Evolutionary conservation across 2,113 vertebrate genomes (phyloP).

Genomic region (Pterocles burchelli): DNA sequence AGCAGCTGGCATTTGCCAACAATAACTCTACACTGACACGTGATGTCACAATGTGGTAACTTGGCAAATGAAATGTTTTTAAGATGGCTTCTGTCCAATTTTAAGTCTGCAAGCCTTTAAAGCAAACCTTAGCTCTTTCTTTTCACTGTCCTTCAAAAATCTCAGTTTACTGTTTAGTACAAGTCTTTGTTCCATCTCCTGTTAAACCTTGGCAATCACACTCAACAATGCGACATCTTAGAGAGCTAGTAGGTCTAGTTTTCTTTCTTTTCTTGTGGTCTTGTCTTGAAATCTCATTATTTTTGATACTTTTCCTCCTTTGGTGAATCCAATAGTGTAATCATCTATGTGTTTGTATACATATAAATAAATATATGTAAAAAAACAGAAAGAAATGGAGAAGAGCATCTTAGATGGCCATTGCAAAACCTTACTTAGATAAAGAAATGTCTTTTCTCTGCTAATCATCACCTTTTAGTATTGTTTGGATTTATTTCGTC

Average conservation of each 20-base stretch:
- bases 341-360: background rate
- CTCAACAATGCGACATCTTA: background rate
- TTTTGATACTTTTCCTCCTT: background rate
- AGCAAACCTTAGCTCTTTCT: background rate
- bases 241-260: background rate
- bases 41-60: background rate
- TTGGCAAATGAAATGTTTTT: conserved; percentile 34
- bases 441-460: background rate
- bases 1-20: conserved; percentile 3
- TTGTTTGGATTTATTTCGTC: background rate
- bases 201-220: background rate
- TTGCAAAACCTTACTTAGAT: background rate
- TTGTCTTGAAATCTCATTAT: background rate
- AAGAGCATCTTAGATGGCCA: background rate
- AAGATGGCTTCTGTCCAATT: conserved; percentile 10
- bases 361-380: background rate
- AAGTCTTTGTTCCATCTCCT: background rate
- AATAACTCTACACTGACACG: background rate
- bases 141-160: background rate
- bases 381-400: background rate
- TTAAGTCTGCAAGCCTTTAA: background rate
- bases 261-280: background rate
- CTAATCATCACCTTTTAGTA: background rate
- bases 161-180: background rate
- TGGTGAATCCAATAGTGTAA: background rate